Evolutionary conservation across 1,140 invertebrate species (phyloP).

Genomic region (Bombus waltoni): DNA sequence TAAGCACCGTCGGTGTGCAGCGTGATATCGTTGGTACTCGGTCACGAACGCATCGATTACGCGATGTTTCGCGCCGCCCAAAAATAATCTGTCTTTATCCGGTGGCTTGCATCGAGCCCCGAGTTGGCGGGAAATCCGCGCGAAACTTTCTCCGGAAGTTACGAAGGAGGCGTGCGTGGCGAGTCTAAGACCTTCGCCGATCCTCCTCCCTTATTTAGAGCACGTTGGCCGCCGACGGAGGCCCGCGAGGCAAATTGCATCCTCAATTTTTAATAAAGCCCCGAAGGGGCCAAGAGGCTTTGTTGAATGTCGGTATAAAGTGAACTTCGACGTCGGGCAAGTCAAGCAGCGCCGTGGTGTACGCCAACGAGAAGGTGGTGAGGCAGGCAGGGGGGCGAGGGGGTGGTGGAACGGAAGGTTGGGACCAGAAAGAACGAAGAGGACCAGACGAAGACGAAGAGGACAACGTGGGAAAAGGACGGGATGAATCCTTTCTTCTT

Average conservation of each 20-base stretch:
- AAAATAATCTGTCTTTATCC: constrained; percentile 5
- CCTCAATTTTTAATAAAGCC: constrained; percentile 80
- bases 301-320: constrained; percentile 78
- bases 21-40: not conserved
- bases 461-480: constrained; percentile 50
- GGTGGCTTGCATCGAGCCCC: not conserved
- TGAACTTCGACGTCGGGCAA: constrained; percentile 75
- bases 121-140: not conserved
- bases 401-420: constrained; percentile 2
- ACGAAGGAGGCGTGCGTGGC: constrained; percentile 13
- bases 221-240: constrained; percentile 66
- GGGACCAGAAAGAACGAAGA: not conserved
- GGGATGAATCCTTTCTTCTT: constrained; percentile 64
- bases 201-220: constrained; percentile 77
- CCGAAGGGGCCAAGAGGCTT: constrained; percentile 73
- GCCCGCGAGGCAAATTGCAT: constrained; percentile 77
- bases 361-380: constrained; percentile 26
- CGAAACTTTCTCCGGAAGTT: constrained; percentile 43
- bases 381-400: not conserved
- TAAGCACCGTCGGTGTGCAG: not conserved
- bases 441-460: constrained; percentile 40
- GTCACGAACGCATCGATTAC: not conserved
- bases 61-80: not conserved
- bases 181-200: constrained; percentile 36
- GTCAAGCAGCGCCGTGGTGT: constrained; percentile 66